These are phyloP conservation scores for Daboia siamensis DNA, from an alignment of 2,113 vertebrate genomes.

Conservation along the genomic window DNA sequence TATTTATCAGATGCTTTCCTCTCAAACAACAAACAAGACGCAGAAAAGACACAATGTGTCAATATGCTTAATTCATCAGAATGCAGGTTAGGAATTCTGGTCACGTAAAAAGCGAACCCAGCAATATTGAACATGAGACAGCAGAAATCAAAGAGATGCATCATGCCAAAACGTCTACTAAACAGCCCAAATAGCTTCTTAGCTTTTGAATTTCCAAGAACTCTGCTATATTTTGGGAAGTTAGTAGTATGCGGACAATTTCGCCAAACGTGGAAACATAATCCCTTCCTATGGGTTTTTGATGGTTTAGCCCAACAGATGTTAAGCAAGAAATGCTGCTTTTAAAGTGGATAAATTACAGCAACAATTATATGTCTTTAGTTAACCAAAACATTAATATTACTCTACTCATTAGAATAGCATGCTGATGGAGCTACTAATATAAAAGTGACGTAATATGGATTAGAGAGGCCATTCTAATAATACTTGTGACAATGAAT, in stretches of 20 bases:
- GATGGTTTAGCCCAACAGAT: neutral
- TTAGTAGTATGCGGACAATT: neutral
- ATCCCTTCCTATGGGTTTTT: neutral
- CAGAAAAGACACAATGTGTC: neutral
- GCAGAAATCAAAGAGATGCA: neutral
- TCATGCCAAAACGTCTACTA: neutral
- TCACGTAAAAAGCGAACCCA: neutral
- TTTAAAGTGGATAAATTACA: neutral
- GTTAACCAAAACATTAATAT: neutral
- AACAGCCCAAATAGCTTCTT: neutral
- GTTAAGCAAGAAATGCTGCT: neutral
- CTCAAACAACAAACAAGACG: neutral
- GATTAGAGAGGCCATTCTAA: neutral
- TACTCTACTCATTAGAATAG: neutral
- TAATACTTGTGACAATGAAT: neutral
- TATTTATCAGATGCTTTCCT: neutral
- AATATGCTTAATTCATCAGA: neutral
- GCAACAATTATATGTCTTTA: neutral
- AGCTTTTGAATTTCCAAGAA: neutral
- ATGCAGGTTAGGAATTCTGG: neutral
- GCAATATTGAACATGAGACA: neutral
- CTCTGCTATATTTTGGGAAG: neutral
- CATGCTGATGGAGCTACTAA: neutral
- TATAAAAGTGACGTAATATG: neutral
- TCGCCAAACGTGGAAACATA: neutral